Percentiles rank a stretch among this genome's conserved stretches.
Evolutionary conservation across 2,797 vertebrate species (phyloP).

Genomic region (Dermochelys coriacea): DNA sequence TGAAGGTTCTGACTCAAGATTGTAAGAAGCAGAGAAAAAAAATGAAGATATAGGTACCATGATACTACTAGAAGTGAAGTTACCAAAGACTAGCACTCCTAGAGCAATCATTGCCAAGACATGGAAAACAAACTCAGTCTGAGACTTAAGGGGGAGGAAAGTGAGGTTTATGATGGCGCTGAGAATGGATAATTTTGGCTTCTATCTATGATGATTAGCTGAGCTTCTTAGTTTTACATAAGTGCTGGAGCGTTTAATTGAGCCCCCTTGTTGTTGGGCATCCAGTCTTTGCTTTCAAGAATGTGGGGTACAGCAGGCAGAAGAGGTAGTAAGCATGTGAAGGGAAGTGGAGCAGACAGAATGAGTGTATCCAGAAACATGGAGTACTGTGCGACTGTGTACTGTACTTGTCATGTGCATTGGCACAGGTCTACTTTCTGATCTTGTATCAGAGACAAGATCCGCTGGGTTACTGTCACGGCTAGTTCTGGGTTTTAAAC

Average conservation of each 20-base stretch:
- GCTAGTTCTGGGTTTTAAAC: background rate
- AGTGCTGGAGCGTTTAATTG: background rate
- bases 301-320: background rate
- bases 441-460: background rate
- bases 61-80: background rate
- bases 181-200: background rate
- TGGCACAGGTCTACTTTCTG: background rate
- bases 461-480: background rate
- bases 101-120: background rate
- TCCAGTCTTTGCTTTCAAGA: background rate
- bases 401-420: background rate
- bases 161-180: background rate
- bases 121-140: background rate
- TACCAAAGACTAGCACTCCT: background rate
- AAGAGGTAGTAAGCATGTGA: background rate
- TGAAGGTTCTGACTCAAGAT: background rate
- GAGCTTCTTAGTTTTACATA: background rate
- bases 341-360: background rate
- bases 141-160: background rate
- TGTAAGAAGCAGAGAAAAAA: background rate
- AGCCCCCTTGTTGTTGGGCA: background rate
- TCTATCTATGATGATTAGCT: accelerated
- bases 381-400: background rate
- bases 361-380: background rate
- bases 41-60: background rate